These are phyloP conservation scores for Rhingia campestris DNA, from an alignment of 2,888 invertebrate species.

Conservation along the genomic window DNA sequence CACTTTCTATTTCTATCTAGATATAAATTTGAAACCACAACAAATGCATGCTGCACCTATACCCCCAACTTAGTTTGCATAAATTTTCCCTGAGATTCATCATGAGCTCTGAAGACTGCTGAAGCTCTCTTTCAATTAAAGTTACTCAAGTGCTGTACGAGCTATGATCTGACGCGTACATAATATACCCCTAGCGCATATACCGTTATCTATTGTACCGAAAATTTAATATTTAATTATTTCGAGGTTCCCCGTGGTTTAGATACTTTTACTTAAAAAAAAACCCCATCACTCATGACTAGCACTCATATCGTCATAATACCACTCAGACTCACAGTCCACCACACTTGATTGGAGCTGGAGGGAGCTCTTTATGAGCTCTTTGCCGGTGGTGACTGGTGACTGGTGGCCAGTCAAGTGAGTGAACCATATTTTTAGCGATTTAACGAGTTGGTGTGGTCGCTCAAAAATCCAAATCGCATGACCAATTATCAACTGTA, in stretches of 20 bases:
- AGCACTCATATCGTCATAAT: too few relatives aligned
- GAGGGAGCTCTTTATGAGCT: not conserved
- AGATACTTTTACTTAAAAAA: slow-evolving; percentile 45
- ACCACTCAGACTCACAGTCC: not conserved
- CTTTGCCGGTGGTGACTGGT: not conserved
- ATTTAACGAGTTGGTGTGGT: slow-evolving; percentile 9
- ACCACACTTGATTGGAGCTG: not conserved
- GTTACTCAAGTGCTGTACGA: slow-evolving; percentile 19
- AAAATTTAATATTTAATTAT: slow-evolving; percentile 49
- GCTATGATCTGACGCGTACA: not conserved
- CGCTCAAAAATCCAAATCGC: slow-evolving; percentile 53
- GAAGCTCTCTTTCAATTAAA: slow-evolving; percentile 16
- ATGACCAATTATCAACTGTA: slow-evolving; percentile 57
- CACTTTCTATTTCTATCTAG: slow-evolving; percentile 37
- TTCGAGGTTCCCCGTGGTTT: slow-evolving; percentile 27
- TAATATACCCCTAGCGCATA: not conserved
- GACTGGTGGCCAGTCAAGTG: slow-evolving; percentile 22
- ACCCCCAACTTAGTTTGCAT: slow-evolving; percentile 38
- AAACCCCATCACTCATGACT: slow-evolving; percentile 35
- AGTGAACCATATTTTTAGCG: slow-evolving; percentile 41
- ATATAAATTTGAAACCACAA: slow-evolving; percentile 17
- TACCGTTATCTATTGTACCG: slow-evolving; percentile 18
- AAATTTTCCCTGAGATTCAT: slow-evolving; percentile 30
- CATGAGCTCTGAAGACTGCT: not conserved
- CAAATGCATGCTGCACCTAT: slow-evolving; percentile 1